Evolutionary conservation across 1,140 invertebrate genomes (phyloP).

Genomic region (Drosophila mauritiana): DNA sequence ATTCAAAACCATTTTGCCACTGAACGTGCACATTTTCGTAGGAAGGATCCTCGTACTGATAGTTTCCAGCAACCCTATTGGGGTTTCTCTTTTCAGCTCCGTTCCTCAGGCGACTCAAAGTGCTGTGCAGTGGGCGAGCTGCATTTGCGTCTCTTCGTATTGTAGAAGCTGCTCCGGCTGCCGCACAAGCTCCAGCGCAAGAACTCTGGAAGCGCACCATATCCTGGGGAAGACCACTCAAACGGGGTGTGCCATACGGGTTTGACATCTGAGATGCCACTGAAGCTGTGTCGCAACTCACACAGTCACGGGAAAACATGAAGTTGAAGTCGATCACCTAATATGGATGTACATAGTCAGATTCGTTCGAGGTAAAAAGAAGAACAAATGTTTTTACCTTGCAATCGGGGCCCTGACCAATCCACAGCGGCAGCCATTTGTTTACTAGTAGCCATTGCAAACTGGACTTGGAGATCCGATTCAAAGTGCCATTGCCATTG

Average conservation of each 20-base stretch:
- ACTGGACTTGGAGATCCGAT: conserved; percentile 86
- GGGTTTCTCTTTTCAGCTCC: conserved; percentile 45
- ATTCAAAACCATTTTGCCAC: conserved; percentile 84
- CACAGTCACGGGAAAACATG: conserved; percentile 84
- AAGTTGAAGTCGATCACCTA: conserved; percentile 86
- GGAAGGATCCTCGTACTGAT: conserved; percentile 78
- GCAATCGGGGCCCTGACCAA: conserved; percentile 86
- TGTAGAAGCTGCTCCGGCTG: conserved; percentile 12
- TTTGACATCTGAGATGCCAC: conserved; percentile 74
- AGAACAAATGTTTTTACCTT: conserved; percentile 65
- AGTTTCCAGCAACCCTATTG: conserved; percentile 43
- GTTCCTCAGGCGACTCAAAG: conserved; percentile 66
- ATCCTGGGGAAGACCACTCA: conserved; percentile 73
- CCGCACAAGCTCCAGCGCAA: conserved; percentile 30
- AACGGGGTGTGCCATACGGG: conserved; percentile 75
- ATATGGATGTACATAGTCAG: neutral
- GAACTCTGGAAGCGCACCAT: conserved; percentile 77
- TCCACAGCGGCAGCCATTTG: conserved; percentile 87
- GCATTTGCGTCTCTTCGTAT: conserved; percentile 51
- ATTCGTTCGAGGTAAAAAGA: neutral
- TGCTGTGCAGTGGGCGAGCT: conserved; percentile 70
- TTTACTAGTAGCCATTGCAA: conserved; percentile 87
- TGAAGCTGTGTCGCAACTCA: conserved; percentile 73
- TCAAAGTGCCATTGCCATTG: conserved; percentile 65
- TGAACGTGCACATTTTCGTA: conserved; percentile 84